Percentiles rank a stretch among this genome's conserved stretches.
These are phyloP conservation scores for Monomorium pharaonis DNA, from an alignment of 1,140 invertebrate genomes.

Conservation along the genomic window DNA sequence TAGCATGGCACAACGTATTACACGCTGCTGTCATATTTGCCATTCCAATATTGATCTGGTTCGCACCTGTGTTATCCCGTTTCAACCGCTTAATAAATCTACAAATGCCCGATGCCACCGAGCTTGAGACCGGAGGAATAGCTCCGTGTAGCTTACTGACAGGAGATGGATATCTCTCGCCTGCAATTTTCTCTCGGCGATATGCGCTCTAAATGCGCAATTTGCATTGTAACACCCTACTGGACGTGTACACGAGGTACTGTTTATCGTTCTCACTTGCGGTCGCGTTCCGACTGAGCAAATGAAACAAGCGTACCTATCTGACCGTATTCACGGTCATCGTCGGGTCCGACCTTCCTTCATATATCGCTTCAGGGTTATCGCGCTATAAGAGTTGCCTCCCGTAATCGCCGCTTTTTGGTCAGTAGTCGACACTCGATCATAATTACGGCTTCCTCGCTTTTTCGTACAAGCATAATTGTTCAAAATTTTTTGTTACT, in stretches of 20 bases:
- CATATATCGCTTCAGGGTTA: slow-evolving; percentile 76
- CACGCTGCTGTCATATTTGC: neutral
- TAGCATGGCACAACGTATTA: neutral
- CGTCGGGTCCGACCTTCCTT: slow-evolving; percentile 56
- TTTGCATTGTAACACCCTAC: slow-evolving; percentile 33
- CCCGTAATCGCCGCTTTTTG: neutral
- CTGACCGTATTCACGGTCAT: slow-evolving; percentile 12
- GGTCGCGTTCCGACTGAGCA: neutral
- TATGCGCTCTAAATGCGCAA: slow-evolving; percentile 33
- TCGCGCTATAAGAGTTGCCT: slow-evolving; percentile 46
- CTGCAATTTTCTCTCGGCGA: slow-evolving; percentile 17
- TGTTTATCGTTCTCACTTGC: slow-evolving; percentile 25
- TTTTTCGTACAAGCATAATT: neutral
- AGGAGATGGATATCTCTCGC: neutral
- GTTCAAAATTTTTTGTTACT: neutral
- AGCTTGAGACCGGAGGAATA: neutral
- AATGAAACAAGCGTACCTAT: slow-evolving; percentile 31
- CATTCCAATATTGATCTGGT: slow-evolving; percentile 24
- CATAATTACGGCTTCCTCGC: neutral
- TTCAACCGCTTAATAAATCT: slow-evolving; percentile 22
- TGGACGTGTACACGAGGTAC: slow-evolving; percentile 17
- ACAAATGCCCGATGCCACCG: neutral
- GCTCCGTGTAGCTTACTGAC: neutral
- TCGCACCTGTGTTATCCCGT: neutral
- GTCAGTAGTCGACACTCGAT: slow-evolving; percentile 15